These are phyloP conservation scores for Polyommatus iphigenia DNA, from an alignment of 2,888 invertebrate species.

Conservation along the genomic window DNA sequence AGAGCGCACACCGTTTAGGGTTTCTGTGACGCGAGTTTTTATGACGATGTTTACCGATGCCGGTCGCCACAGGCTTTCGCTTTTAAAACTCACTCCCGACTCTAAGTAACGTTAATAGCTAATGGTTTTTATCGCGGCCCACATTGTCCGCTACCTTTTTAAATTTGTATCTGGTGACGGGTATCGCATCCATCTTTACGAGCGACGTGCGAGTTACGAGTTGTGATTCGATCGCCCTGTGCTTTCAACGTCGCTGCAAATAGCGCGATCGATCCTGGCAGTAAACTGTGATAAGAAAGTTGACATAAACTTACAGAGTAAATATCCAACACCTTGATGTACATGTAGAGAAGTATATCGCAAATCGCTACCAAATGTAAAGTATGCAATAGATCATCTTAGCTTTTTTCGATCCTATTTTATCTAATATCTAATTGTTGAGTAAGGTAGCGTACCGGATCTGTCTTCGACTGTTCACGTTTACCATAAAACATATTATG, in stretches of 20 bases:
- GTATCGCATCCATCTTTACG: constrained; percentile 24
- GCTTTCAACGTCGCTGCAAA: constrained; percentile 12
- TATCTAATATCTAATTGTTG: too few relatives aligned
- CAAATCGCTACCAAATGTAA: not conserved
- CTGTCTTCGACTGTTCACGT: too few relatives aligned
- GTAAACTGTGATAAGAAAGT: not conserved
- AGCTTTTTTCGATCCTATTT: too few relatives aligned
- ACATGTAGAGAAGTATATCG: not conserved
- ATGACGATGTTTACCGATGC: constrained; percentile 70
- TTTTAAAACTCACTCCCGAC: constrained; percentile 55
- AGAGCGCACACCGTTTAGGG: constrained; percentile 43
- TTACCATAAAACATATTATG: too few relatives aligned
- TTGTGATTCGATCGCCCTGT: not conserved
- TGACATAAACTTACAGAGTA: not conserved
- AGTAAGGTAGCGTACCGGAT: too few relatives aligned
- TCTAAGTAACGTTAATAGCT: constrained; percentile 30
- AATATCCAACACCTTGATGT: not conserved
- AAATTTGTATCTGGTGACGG: constrained; percentile 1
- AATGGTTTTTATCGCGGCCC: not conserved
- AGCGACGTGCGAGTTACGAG: constrained; percentile 13
- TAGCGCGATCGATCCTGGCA: constrained; percentile 8
- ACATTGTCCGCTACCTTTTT: constrained; percentile 6
- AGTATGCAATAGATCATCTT: too few relatives aligned
- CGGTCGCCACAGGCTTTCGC: constrained; percentile 48
- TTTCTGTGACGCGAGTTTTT: constrained; percentile 61